Percentiles rank a stretch among this genome's conserved stretches.
phyloP scores from a whole-genome alignment of 37 sponge, comb jelly and placozoan genomes.

The Spongia lamella region DNA sequence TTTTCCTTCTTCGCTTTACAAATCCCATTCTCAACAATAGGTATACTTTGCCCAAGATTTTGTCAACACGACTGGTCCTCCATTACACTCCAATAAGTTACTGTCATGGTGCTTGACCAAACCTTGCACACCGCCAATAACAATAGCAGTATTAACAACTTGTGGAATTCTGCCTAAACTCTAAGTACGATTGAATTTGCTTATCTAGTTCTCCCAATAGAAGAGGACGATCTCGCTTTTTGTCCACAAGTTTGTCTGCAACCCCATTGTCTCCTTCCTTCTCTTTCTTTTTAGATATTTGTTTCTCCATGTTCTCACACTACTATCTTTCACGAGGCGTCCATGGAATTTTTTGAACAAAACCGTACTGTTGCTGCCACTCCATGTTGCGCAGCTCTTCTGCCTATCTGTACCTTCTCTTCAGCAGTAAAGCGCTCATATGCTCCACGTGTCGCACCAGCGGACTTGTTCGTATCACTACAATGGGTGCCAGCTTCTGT shows the following conservation, averaged over 20 bases:
- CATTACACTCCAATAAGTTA: conserved; percentile 24
- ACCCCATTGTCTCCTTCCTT: neutral
- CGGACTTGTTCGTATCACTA: neutral
- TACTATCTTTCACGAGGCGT: conserved; percentile 12
- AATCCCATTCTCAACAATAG: conserved; percentile 16
- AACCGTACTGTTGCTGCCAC: neutral
- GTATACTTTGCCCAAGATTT: conserved; percentile 11
- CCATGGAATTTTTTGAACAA: conserved; percentile 6
- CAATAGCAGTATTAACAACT: conserved; percentile 24
- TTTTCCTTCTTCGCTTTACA: conserved; percentile 13
- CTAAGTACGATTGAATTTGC: conserved; percentile 3
- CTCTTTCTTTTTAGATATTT: conserved; percentile 10
- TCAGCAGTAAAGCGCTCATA: conserved; percentile 1
- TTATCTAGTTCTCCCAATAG: conserved; percentile 19
- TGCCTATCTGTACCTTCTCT: conserved; percentile 1
- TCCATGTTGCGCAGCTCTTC: neutral
- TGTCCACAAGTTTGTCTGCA: neutral
- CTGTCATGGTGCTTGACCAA: conserved; percentile 31
- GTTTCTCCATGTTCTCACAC: neutral
- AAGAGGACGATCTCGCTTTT: conserved; percentile 17
- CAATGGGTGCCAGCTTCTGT: too few species aligned
- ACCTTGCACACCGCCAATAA: conserved; percentile 2
- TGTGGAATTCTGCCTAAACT: neutral
- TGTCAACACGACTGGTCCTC: neutral
- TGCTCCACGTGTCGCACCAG: neutral